Evolutionary conservation across 2,888 invertebrate species (phyloP).

Genomic region (Parnassius smintheus): DNA sequence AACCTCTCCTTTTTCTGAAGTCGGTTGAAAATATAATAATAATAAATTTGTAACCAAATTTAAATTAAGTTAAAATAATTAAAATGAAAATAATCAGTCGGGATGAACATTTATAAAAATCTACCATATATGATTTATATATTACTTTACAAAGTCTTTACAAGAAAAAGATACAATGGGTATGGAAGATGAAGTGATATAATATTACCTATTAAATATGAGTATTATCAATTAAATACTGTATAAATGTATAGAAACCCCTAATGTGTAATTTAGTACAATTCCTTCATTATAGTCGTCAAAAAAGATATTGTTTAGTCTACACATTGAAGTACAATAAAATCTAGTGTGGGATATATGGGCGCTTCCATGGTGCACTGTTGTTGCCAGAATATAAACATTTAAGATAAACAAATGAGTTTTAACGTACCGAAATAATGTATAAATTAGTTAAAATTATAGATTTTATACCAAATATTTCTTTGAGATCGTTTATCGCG

Average conservation of each 20-base stretch:
- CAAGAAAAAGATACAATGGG: neutral
- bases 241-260: conserved; percentile 46
- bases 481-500: no score
- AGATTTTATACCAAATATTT: no score
- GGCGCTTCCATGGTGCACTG: no score
- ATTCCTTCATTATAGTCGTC: conserved; percentile 43
- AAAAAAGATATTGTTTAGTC: conserved; percentile 22
- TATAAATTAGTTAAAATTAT: no score
- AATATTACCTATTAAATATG: conserved; percentile 34
- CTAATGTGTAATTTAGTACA: conserved; percentile 48
- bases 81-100: neutral
- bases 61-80: neutral
- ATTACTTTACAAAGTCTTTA: conserved; percentile 27
- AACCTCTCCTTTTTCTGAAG: no score
- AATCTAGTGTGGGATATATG: neutral
- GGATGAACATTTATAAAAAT: neutral
- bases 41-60: neutral
- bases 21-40: no score
- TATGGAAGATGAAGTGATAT: conserved; percentile 40
- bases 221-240: conserved; percentile 29
- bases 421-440: no score
- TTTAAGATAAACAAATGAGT: no score
- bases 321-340: neutral
- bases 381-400: no score
- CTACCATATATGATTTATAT: neutral